A percentile compares a stretch with the other conserved stretches of the same genome.
phyloP scores from a whole-genome alignment of 2,797 vertebrate species.

The Macropus fuliginosus region DNA sequence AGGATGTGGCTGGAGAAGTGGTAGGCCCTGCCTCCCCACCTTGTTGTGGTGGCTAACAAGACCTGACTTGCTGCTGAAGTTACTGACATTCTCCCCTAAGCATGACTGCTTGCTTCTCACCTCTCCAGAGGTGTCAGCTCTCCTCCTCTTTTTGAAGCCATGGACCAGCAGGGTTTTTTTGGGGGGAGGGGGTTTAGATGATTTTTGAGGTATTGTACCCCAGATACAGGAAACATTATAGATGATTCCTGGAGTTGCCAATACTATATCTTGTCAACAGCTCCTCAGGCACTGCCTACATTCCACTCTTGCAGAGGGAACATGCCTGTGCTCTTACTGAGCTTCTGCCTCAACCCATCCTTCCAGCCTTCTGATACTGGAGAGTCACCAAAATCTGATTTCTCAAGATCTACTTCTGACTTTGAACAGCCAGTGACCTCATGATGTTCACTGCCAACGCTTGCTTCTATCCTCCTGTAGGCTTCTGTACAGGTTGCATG shows the following conservation, averaged over 20 bases:
- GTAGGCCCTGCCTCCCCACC: neutral
- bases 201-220: neutral
- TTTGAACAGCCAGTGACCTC: neutral
- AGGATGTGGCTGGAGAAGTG: neutral
- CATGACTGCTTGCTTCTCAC: neutral
- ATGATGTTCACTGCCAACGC: neutral
- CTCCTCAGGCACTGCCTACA: neutral
- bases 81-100: neutral
- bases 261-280: neutral
- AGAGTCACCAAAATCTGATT: neutral
- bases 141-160: neutral
- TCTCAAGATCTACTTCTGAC: neutral
- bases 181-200: neutral
- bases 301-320: neutral
- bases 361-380: neutral
- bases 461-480: neutral
- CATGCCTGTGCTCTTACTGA: neutral
- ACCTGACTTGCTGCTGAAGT: neutral
- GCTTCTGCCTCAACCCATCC: neutral
- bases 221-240: neutral
- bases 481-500: neutral
- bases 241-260: neutral
- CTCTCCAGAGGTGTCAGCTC: neutral
- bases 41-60: neutral
- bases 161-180: neutral